A percentile compares a stretch with the other conserved stretches of the same genome.
Evolutionary conservation across 2,797 vertebrate species (phyloP).

Genomic region (Heliangelus exortis): DNA sequence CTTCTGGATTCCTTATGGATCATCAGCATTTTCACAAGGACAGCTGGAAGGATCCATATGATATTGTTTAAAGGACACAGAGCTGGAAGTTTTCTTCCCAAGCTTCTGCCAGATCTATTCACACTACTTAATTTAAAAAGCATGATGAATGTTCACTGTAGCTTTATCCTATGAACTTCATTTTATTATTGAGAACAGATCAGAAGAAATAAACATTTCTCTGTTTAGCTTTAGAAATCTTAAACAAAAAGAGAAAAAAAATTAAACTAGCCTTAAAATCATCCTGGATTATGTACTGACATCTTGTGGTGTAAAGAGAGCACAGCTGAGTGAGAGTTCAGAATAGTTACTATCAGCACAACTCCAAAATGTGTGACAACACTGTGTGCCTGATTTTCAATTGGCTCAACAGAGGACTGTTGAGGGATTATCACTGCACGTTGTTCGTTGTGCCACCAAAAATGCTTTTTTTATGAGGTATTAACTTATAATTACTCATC

Average conservation of each 20-base stretch:
- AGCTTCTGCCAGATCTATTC: background rate
- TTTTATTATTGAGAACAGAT: slow-evolving; percentile 41
- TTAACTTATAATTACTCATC: slow-evolving; percentile 72
- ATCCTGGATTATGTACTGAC: slow-evolving; percentile 78
- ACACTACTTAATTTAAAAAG: slow-evolving; percentile 32
- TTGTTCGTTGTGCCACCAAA: slow-evolving; percentile 59
- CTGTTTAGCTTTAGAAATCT: background rate
- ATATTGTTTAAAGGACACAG: background rate
- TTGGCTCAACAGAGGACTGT: slow-evolving; percentile 40
- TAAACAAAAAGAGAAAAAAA: background rate
- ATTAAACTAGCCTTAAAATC: slow-evolving; percentile 16
- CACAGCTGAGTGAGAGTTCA: slow-evolving; percentile 9
- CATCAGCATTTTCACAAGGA: background rate
- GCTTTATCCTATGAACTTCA: background rate
- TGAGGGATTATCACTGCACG: slow-evolving; percentile 4
- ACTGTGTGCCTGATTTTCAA: slow-evolving; percentile 55
- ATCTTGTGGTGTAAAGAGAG: slow-evolving; percentile 78
- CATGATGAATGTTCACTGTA: background rate
- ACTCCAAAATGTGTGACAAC: slow-evolving; percentile 13
- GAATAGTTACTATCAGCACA: background rate
- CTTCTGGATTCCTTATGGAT: background rate
- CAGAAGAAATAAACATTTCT: slow-evolving; percentile 56
- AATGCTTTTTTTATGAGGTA: slow-evolving; percentile 49
- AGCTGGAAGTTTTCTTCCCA: background rate
- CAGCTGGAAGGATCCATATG: background rate